phyloP scores from a whole-genome alignment of 2,888 invertebrate species.

The Boloria selene region DNA sequence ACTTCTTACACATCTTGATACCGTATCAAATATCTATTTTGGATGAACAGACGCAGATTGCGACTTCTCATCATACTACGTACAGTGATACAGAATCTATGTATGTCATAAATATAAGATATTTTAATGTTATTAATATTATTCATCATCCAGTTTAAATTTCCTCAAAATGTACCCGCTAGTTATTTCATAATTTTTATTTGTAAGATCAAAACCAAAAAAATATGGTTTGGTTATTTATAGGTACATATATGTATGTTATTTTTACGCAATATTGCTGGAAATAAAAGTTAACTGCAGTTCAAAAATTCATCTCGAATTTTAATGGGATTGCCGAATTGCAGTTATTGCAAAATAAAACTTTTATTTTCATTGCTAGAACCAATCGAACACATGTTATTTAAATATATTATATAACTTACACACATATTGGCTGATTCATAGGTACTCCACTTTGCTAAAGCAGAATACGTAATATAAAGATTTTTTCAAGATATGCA shows the following conservation, averaged over 20 bases:
- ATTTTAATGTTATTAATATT: no score
- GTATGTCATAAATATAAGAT: no score
- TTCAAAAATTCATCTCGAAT: constrained; percentile 19
- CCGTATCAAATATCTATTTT: no score
- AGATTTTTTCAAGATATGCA: no score
- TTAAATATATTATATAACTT: constrained; percentile 12
- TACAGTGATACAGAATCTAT: no score
- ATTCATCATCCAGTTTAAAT: no score
- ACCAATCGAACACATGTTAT: constrained; percentile 9
- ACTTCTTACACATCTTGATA: no score
- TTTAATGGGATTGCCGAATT: constrained; percentile 18
- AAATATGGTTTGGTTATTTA: constrained; percentile 2
- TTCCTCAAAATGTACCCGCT: no score
- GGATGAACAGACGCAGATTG: no score
- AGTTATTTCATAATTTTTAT: no score
- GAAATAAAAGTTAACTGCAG: constrained; percentile 19
- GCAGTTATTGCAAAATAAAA: constrained; percentile 16
- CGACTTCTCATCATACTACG: no score
- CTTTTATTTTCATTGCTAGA: constrained; percentile 19
- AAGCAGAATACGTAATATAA: no score
- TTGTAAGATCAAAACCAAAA: not conserved
- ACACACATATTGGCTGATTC: not conserved
- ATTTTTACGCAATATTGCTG: constrained; percentile 9
- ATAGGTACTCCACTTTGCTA: not conserved
- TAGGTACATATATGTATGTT: not conserved